Evolutionary conservation across 2,888 invertebrate species (phyloP).

Genomic region (Celastrina argiolus): DNA sequence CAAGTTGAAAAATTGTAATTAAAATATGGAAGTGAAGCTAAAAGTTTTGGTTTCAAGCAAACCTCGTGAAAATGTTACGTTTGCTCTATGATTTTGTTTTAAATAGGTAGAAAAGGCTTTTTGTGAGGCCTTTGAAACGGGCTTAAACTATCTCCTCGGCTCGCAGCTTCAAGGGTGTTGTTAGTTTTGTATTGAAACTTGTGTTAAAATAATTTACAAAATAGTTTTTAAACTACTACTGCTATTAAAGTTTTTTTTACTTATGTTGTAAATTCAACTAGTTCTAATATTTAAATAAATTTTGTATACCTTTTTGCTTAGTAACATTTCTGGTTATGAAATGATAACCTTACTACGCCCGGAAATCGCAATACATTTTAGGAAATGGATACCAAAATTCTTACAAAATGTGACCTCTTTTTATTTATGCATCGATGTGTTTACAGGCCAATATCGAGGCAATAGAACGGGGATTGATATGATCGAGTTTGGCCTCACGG

Average conservation of each 20-base stretch:
- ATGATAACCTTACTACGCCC: not conserved
- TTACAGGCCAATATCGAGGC: not conserved
- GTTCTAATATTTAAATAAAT: too few relatives aligned
- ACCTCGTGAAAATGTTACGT: not conserved
- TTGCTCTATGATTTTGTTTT: not conserved
- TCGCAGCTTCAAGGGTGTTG: not conserved
- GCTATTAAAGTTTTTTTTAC: not conserved
- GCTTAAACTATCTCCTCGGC: not conserved
- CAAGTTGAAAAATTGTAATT: conserved; percentile 1
- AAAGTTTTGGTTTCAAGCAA: not conserved
- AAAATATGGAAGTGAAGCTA: conserved; percentile 3
- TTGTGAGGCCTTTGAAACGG: not conserved
- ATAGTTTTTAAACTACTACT: not conserved
- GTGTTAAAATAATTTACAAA: not conserved
- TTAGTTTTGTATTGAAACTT: not conserved
- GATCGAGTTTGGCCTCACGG: not conserved
- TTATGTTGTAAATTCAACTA: too few relatives aligned
- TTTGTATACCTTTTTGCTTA: too few relatives aligned
- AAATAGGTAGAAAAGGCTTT: not conserved
- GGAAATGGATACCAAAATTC: not conserved
- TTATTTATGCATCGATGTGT: not conserved
- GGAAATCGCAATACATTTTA: not conserved
- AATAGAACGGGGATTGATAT: not conserved
- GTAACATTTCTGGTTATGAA: too few relatives aligned
- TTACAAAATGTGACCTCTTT: not conserved